phyloP scores from a whole-genome alignment of 2,797 vertebrate genomes.

The Trichosurus vulpecula region DNA sequence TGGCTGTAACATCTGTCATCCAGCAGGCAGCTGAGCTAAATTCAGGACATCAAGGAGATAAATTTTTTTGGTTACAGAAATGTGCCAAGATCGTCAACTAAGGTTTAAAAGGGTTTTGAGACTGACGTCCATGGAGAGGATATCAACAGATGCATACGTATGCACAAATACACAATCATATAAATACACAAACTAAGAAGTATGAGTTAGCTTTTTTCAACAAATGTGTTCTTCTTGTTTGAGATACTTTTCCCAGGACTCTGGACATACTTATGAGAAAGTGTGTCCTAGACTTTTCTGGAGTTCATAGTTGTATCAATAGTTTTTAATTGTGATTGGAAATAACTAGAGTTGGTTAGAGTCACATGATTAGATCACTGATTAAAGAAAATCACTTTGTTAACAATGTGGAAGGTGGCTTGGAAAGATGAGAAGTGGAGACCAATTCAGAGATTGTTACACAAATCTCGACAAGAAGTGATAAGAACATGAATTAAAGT shows the following conservation, averaged over 20 bases:
- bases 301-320: neutral
- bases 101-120: neutral
- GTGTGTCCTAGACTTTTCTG: neutral
- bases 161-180: neutral
- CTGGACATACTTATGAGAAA: neutral
- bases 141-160: neutral
- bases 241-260: neutral
- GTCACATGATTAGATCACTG: neutral
- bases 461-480: neutral
- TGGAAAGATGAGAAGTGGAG: neutral
- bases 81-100: neutral
- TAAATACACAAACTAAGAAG: neutral
- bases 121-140: neutral
- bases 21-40: neutral
- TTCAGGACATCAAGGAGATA: neutral
- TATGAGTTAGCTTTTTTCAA: neutral
- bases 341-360: neutral
- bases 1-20: neutral
- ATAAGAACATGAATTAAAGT: neutral
- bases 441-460: neutral
- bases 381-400: neutral
- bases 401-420: neutral
- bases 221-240: neutral
- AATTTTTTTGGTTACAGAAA: too few relatives aligned
- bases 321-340: neutral